Conservation (phyloP, 2,797 vertebrate genomes). For the Gadopsis bispinosus region DNA sequence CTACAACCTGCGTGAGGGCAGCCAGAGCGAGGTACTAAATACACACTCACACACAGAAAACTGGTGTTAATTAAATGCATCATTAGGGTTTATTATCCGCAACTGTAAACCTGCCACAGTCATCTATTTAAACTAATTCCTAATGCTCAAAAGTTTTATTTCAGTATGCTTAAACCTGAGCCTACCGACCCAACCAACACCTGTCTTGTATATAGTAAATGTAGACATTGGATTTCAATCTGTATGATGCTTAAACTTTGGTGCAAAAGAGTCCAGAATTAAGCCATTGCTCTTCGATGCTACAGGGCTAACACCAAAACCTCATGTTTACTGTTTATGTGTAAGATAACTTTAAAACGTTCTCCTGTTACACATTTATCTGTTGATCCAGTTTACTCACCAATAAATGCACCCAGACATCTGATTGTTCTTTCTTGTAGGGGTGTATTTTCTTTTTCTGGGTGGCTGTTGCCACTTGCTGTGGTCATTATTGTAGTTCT, state of each 20-base stretch:
- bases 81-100: neutral
- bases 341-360: too few species aligned
- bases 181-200: neutral
- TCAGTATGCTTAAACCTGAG: neutral
- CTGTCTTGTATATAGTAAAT: neutral
- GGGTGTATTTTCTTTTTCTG: neutral
- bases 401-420: neutral
- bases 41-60: neutral
- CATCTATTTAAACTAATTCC: neutral
- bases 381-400: neutral
- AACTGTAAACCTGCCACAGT: neutral
- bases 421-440: neutral
- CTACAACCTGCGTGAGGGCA: conserved; percentile 96
- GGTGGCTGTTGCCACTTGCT: neutral
- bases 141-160: neutral
- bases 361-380: neutral
- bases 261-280: neutral
- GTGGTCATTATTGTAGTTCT: neutral
- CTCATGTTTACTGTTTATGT: neutral
- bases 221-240: neutral
- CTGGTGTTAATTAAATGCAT: neutral
- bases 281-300: neutral
- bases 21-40: conserved; percentile 89
- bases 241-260: neutral
- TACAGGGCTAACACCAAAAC: neutral